Conservation (phyloP, 2,797 vertebrate genomes). For the Mus caroli region DNA sequence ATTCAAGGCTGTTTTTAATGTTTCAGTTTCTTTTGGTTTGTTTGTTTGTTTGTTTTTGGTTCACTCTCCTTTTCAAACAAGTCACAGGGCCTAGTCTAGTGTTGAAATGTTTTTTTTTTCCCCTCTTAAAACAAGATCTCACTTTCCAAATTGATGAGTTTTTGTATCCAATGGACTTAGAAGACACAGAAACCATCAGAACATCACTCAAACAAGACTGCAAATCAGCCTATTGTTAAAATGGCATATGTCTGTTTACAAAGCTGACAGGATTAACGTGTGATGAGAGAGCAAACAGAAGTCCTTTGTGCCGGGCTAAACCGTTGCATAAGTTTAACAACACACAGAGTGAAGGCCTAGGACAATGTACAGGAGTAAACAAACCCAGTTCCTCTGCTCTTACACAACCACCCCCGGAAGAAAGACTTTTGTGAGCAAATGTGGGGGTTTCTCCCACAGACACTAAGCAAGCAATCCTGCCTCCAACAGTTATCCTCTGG, state of each 20-base stretch:
- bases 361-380: neutral
- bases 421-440: neutral
- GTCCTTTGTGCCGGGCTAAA: neutral
- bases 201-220: slow-evolving; percentile 35
- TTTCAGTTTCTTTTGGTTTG: neutral
- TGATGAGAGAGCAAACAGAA: slow-evolving; percentile 55
- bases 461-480: neutral
- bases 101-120: neutral
- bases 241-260: neutral
- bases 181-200: slow-evolving; percentile 32
- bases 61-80: slow-evolving; percentile 28
- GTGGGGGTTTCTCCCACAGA: neutral
- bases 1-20: neutral
- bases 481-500: neutral
- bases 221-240: slow-evolving; percentile 24
- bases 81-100: neutral
- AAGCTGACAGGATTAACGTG: slow-evolving; percentile 22
- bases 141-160: slow-evolving; percentile 31
- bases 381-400: neutral
- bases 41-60: neutral
- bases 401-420: neutral
- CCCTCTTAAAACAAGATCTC: slow-evolving; percentile 36
- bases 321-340: slow-evolving; percentile 41
- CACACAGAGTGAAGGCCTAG: neutral
- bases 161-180: slow-evolving; percentile 31